phyloP scores from a whole-genome alignment of 2,113 vertebrate genomes.

The Mesoclemmys tuberculata region DNA sequence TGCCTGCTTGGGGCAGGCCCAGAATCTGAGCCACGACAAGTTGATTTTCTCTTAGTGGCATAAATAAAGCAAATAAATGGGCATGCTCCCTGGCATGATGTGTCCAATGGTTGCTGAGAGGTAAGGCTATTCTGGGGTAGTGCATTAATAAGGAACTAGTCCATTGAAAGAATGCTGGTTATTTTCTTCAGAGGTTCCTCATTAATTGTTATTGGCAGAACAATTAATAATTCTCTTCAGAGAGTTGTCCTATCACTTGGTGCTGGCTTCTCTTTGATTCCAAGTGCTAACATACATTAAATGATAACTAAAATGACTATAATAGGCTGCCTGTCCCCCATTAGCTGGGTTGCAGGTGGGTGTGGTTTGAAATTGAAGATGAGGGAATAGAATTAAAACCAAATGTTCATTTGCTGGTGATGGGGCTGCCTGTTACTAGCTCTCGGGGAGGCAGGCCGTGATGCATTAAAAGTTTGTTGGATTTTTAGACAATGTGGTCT shows the following conservation, averaged over 20 bases:
- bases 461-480: background rate
- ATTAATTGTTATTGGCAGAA: background rate
- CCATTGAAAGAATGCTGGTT: background rate
- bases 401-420: background rate
- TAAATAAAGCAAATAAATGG: background rate
- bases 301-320: background rate
- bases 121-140: background rate
- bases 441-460: background rate
- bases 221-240: background rate
- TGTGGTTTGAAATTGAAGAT: background rate
- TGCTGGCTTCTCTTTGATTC: background rate
- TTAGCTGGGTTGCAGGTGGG: background rate
- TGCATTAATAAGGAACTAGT: background rate
- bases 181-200: background rate
- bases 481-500: background rate
- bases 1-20: background rate
- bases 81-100: background rate
- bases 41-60: background rate
- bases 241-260: background rate
- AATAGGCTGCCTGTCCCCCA: background rate
- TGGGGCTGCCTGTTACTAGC: background rate
- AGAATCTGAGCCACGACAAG: background rate
- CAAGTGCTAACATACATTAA: background rate
- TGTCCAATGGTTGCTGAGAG: background rate
- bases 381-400: background rate